Evolutionary conservation across 2,888 invertebrate genomes (phyloP), one percentile per base, ranked within the genome.

Genomic region (Ophion ventricosus): DNA sequence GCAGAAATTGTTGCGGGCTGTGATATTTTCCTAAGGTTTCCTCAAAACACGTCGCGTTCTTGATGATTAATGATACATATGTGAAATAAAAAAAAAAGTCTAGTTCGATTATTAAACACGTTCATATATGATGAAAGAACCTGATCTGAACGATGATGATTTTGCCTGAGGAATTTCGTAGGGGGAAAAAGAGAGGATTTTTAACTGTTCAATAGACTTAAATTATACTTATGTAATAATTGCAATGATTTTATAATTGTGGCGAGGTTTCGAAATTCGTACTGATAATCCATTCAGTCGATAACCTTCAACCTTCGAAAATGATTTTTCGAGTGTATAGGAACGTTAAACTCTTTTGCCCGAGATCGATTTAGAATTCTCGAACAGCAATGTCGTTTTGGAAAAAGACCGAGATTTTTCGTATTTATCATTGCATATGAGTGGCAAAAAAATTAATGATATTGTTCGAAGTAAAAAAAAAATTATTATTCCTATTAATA

Each of bases 21-120:
- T 14, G 4, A 59, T 59, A 10, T 57, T 43, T 59, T 43, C 43
- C 29, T 29, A 17, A 11, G 8, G 11, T 80, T 74, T 59, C 23
- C 59, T 35, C n/a, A 49, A 80, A 67, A 57, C 57, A 29, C 23
- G 5, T 23, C 25, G 43, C 26, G 8, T 73, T 80, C 72, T 26
- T 20, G 43, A 49, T 73, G 49, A 80, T 49, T n/a, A 14, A 49
- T 63, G 23, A 66, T 25, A 57, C 25, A 29, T 57, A 1, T 25
- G 23, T 25, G 35, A 20, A 63, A 35, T 25, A 35, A 56, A 25
- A 1, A 14, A 20, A 57, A 59, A 66, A 40, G 29, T 76, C n/a
- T 17, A 56, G 40, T 40, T n/a, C 26, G 57, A 43, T 72, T 35
- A 17, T 57, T 26, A 56, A n/a, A 59, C 35, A 40, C 10, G 56